A percentile compares a stretch with the other conserved stretches of the same genome.
phyloP scores from a whole-genome alignment of 1,140 invertebrate genomes.

The Ganaspis sp. region DNA sequence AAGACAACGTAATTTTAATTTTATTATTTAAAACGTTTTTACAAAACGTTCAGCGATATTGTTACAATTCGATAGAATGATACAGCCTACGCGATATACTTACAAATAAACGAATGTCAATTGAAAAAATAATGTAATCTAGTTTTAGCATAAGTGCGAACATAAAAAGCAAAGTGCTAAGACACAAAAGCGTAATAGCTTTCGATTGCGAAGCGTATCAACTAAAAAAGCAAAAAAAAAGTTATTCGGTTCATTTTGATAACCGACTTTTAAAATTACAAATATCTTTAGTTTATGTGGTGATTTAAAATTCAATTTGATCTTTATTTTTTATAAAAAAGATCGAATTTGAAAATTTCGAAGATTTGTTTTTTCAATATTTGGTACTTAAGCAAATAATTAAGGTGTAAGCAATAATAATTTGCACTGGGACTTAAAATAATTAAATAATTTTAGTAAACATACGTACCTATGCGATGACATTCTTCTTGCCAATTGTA shows the following conservation, averaged over 20 bases:
- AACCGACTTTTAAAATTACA: slow-evolving; percentile 48
- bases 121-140: slow-evolving; percentile 67
- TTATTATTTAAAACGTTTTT: slow-evolving; percentile 23
- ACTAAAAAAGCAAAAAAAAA: slow-evolving; percentile 43
- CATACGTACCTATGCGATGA: slow-evolving; percentile 22
- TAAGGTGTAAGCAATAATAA: not conserved
- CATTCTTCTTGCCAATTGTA: slow-evolving; percentile 25
- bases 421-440: not conserved
- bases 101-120: slow-evolving; percentile 70
- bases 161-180: slow-evolving; percentile 27
- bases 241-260: slow-evolving; percentile 37
- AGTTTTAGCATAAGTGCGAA: slow-evolving; percentile 42
- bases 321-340: not conserved
- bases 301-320: slow-evolving; percentile 1
- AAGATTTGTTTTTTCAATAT: not conserved
- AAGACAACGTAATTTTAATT: slow-evolving; percentile 16
- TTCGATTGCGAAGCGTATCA: slow-evolving; percentile 45
- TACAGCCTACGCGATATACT: slow-evolving; percentile 57
- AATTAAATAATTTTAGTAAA: slow-evolving; percentile 15
- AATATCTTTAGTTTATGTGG: slow-evolving; percentile 24
- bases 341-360: not conserved
- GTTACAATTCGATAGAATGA: slow-evolving; percentile 34
- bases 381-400: not conserved
- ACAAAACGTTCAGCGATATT: slow-evolving; percentile 21
- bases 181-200: slow-evolving; percentile 38